Percentiles rank a stretch among this genome's conserved stretches.
phyloP scores from a whole-genome alignment of 2,797 vertebrate genomes.

The Malurus leucopterus region DNA sequence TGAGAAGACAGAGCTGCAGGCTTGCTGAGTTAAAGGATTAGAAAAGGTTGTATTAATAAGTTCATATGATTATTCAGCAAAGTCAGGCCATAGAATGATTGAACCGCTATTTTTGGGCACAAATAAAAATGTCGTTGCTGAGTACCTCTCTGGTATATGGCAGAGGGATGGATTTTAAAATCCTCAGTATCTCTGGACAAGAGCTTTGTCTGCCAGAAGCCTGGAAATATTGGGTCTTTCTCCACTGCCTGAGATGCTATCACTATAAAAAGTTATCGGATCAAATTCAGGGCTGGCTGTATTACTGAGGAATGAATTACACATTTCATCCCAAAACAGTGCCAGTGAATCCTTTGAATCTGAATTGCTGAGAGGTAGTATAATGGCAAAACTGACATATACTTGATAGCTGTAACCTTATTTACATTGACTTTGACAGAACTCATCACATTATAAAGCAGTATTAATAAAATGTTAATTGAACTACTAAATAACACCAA shows the following conservation, averaged over 20 bases:
- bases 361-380: conserved; percentile 10
- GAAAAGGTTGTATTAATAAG: background rate
- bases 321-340: background rate
- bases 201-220: background rate
- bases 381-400: conserved; percentile 23
- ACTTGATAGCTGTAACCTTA: conserved; percentile 56
- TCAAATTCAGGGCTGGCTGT: background rate
- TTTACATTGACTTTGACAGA: conserved; percentile 49
- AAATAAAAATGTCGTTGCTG: background rate
- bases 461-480: conserved; percentile 48
- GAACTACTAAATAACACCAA: conserved; percentile 20
- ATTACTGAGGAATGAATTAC: background rate
- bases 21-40: background rate
- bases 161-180: background rate
- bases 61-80: background rate
- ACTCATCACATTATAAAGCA: conserved; percentile 10
- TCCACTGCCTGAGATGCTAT: fast-evolving
- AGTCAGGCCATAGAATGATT: background rate
- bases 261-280: fast-evolving
- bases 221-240: background rate
- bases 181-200: background rate
- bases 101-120: background rate
- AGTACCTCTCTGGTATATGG: background rate
- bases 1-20: background rate
- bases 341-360: conserved; percentile 5